Percentiles rank a stretch among this genome's conserved stretches.
Conservation (phyloP, 2,888 invertebrate genomes). For the Drosophila koepferae region DNA sequence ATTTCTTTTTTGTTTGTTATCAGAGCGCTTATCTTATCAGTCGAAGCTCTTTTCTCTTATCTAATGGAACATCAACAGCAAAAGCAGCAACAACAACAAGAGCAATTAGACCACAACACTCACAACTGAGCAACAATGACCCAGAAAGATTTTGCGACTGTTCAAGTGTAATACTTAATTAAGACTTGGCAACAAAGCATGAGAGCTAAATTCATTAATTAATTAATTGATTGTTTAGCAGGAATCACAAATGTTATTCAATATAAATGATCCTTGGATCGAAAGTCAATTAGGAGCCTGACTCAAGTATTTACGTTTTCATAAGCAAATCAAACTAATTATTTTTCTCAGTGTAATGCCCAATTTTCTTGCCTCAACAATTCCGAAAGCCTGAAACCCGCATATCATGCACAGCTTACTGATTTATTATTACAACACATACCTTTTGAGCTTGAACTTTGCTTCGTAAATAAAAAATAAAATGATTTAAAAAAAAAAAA, state of each 20-base stretch:
- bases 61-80: conserved; percentile 23
- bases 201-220: conserved; percentile 47
- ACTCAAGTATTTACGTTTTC: background rate
- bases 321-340: background rate
- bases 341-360: conserved; percentile 43
- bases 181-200: conserved; percentile 36
- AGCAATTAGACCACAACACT: conserved; percentile 46
- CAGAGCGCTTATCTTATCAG: conserved; percentile 50
- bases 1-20: conserved; percentile 20
- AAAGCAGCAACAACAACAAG: background rate
- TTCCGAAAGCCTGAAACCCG: conserved; percentile 3
- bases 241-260: background rate
- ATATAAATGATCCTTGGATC: background rate
- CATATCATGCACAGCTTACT: conserved; percentile 43
- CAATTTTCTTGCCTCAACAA: conserved; percentile 15
- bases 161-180: conserved; percentile 53
- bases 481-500: conserved; percentile 3
- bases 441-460: conserved; percentile 63
- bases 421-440: conserved; percentile 59
- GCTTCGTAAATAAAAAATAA: conserved; percentile 44
- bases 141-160: conserved; percentile 59
- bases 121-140: conserved; percentile 55
- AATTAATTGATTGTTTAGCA: conserved; percentile 39
- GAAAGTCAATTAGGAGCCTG: background rate
- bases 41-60: conserved; percentile 26